Conservation (phyloP, 2,888 invertebrate species). For the Ametastegia equiseti region DNA sequence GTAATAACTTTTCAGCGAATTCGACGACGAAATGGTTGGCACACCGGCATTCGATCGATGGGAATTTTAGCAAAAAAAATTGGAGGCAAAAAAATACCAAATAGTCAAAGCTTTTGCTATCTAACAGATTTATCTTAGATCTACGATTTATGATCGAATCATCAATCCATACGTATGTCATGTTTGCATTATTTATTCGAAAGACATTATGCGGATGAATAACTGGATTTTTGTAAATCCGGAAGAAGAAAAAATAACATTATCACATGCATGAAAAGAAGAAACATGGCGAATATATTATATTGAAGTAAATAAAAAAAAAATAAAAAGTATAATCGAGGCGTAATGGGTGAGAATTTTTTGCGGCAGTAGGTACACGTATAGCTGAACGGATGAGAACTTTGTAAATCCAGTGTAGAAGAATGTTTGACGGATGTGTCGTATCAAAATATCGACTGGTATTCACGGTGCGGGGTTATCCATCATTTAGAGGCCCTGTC, state of each 20-base stretch:
- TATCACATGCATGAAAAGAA: background rate
- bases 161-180: background rate
- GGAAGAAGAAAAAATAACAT: background rate
- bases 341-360: background rate
- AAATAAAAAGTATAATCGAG: background rate
- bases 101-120: no score
- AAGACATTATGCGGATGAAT: background rate
- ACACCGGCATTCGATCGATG: background rate
- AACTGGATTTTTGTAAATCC: background rate
- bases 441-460: conserved; percentile 40
- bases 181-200: background rate
- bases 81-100: no score
- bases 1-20: background rate
- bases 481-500: conserved; percentile 45
- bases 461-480: conserved; percentile 43
- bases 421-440: conserved; percentile 42
- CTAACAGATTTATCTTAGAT: no score
- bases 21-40: background rate
- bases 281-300: background rate
- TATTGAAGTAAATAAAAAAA: no score
- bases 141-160: no score
- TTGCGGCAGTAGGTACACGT: background rate
- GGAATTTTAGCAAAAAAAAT: background rate
- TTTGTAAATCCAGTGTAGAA: conserved; percentile 40
- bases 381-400: background rate